phyloP scores from a whole-genome alignment of 2,888 invertebrate genomes.

The Harpagoxenus sublaevis region DNA sequence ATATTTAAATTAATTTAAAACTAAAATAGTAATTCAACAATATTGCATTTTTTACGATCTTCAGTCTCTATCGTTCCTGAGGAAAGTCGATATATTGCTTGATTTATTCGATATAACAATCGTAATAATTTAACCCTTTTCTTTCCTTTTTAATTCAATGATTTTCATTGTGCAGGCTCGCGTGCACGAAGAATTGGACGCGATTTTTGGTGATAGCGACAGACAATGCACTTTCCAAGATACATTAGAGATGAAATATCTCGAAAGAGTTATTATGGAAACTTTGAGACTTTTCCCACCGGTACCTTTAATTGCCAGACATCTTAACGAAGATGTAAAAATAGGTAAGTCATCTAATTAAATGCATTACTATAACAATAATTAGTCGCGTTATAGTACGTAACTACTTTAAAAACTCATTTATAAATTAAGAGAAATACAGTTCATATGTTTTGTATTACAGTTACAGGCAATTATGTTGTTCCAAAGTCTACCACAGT shows the following conservation, averaged over 20 bases:
- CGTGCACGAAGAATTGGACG: constrained; percentile 91
- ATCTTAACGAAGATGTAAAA: constrained; percentile 91
- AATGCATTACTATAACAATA: background rate
- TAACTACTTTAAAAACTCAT: background rate
- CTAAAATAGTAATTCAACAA: constrained; percentile 8
- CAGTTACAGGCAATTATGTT: constrained; percentile 89
- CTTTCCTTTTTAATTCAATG: background rate
- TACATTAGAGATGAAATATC: constrained; percentile 94
- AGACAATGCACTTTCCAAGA: constrained; percentile 93
- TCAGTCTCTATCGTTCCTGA: background rate
- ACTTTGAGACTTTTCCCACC: constrained; percentile 93
- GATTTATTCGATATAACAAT: background rate
- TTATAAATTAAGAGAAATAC: background rate
- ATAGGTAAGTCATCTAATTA: constrained; percentile 87
- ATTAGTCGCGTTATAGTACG: background rate
- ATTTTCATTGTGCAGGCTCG: constrained; percentile 86
- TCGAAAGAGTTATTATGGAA: constrained; percentile 94
- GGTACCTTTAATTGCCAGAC: constrained; percentile 92
- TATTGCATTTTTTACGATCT: background rate
- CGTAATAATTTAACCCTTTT: background rate
- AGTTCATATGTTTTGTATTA: background rate
- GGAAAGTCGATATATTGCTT: background rate
- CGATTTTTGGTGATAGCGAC: constrained; percentile 92
- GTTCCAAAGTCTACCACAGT: constrained; percentile 91
- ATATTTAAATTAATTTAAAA: background rate